Percentiles rank a stretch among this genome's conserved stretches.
phyloP scores from a whole-genome alignment of 2,797 vertebrate genomes.

The Cebuella pygmaea region DNA sequence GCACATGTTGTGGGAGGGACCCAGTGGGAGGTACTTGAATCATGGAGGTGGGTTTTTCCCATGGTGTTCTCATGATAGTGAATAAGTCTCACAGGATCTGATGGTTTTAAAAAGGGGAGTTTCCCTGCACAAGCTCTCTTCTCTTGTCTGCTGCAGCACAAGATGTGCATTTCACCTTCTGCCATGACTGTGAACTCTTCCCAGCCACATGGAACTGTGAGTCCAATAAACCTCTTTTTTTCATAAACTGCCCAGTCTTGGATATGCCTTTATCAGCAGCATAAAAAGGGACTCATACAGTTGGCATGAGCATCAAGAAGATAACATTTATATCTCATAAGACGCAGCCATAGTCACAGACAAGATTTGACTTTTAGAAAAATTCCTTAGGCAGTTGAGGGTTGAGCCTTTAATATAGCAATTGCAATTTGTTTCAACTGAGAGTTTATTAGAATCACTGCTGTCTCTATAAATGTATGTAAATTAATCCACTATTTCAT shows the following conservation, averaged over 20 bases:
- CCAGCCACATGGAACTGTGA: not conserved
- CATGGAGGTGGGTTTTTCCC: not conserved
- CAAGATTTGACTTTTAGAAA: not conserved
- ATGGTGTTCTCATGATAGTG: not conserved
- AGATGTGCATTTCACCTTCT: too few species aligned
- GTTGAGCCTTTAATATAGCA: not conserved
- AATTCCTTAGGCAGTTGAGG: not conserved
- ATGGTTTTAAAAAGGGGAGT: not conserved
- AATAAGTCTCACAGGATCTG: not conserved
- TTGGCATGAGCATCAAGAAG: not conserved
- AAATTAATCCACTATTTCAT: constrained; percentile 18
- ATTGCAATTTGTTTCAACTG: not conserved
- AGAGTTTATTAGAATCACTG: not conserved
- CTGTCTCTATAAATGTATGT: not conserved
- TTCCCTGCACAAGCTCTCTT: not conserved
- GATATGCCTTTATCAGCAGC: not conserved
- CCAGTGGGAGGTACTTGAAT: not conserved
- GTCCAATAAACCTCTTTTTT: not conserved
- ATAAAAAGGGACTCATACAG: not conserved
- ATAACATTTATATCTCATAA: not conserved
- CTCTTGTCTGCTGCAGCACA: not conserved
- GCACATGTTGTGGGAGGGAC: not conserved
- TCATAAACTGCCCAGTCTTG: not conserved
- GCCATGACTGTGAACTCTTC: not conserved
- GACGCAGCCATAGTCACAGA: not conserved